Base-by-base conservation (phyloP, 2,888 invertebrate genomes). In the Caenorhabditis angaria region DNA sequence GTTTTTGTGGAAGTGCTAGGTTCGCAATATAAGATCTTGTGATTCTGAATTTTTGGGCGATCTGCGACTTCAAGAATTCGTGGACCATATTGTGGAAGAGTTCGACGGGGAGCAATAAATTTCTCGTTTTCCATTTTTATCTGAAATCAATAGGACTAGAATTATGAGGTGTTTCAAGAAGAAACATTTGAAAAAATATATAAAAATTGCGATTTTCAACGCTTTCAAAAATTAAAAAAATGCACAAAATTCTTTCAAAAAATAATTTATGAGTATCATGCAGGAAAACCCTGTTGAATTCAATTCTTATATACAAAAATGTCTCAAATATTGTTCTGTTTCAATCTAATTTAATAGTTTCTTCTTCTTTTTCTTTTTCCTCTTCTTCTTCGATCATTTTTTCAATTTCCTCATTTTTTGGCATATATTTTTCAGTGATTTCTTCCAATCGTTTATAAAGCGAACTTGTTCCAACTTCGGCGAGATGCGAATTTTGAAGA, bases 401-500 rank as follows among this genome's bases (percentile, higher is more conserved):
- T 14, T 55, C 55, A 12, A 41, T 32, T 55, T 32, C 55, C 14
- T 14, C 55, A 29, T 27, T 32, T 18, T 18, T 27, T 27, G 55
- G 20, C 50, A 24, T 4, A 22, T 24, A 50, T 50, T 50, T 24
- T 1, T 48, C 47, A 14, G 22, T 50, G 6, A 54, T 1, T 27
- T 32, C 32, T 29, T n/a, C 32, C 20, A 56, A 32, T n/a, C 25
- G 32, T 3, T 56, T n/a, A 32, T 29, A 8, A 2, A 56, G 20
- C 1, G 2, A 14, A 27, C 3, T 8, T 3, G 2, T 28, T 62
- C 32, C 51, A 55, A 18, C 57, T 67, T 22, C 61, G 41, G 76
- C 29, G 47, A 56, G n/a, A 62, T 66, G 71, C 58, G 64, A 69
- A 59, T 78, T 82, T 65, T 80, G 77, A 14, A 74, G 68, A 4